A percentile compares a stretch with the other conserved stretches of the same genome.
Conservation (phyloP, 1,140 invertebrate genomes). For the Drosophila ficusphila region DNA sequence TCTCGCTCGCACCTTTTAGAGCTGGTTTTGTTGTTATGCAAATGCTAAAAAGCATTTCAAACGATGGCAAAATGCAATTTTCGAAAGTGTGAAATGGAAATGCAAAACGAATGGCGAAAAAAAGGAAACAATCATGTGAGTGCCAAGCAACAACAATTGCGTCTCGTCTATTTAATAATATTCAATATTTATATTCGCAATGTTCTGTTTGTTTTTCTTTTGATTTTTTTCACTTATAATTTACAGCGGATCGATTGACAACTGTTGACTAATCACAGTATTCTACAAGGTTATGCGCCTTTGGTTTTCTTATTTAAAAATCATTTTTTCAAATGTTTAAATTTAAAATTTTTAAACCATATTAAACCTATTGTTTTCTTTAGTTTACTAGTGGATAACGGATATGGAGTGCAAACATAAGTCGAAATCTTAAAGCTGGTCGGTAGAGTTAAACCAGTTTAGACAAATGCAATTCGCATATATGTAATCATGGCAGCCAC, state of each 20-base stretch:
- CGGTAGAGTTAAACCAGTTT: conserved; percentile 59
- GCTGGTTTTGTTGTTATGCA: conserved; percentile 48
- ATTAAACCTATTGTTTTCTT: no score
- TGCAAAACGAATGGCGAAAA: conserved; percentile 45
- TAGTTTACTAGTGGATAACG: background rate
- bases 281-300: background rate
- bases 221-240: background rate
- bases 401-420: conserved; percentile 1
- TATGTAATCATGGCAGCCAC: conserved; percentile 35
- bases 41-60: conserved; percentile 46
- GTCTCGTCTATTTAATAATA: background rate
- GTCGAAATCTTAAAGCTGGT: conserved; percentile 18
- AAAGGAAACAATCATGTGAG: conserved; percentile 63
- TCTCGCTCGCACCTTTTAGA: conserved; percentile 1
- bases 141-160: conserved; percentile 40
- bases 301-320: background rate
- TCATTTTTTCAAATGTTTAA: background rate
- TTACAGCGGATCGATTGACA: background rate
- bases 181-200: conserved; percentile 6
- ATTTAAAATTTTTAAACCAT: no score
- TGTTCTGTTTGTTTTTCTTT: background rate
- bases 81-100: conserved; percentile 63
- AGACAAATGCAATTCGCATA: conserved; percentile 22
- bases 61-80: conserved; percentile 42
- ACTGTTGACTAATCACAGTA: background rate